Evolutionary conservation across 2,888 invertebrate genomes (phyloP).

Genomic region (Neoaliturus tenellus): DNA sequence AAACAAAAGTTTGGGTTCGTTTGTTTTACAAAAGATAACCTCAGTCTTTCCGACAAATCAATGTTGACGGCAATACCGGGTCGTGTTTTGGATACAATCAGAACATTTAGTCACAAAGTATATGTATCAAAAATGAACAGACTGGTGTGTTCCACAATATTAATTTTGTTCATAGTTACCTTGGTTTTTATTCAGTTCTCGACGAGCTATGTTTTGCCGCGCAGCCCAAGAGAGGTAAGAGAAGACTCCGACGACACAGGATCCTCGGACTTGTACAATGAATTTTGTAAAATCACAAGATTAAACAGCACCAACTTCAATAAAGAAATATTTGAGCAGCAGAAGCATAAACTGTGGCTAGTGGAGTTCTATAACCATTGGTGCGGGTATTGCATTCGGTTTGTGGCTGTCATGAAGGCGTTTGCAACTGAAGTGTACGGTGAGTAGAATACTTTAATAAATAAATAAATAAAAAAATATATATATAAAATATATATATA

Average conservation of each 20-base stretch:
- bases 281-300: constrained; percentile 79
- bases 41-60: not conserved
- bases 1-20: not conserved
- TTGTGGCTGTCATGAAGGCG: constrained; percentile 91
- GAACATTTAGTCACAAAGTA: too few species aligned
- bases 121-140: not conserved
- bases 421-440: constrained; percentile 80
- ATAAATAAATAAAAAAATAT: too few species aligned
- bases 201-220: not conserved
- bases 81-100: not conserved
- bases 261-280: constrained; percentile 79
- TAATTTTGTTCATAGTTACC: not conserved
- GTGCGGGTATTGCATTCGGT: constrained; percentile 96
- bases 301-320: constrained; percentile 83
- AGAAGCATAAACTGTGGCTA: constrained; percentile 76
- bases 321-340: constrained; percentile 76
- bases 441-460: constrained; percentile 67
- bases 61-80: not conserved
- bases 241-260: not conserved
- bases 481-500: too few species aligned
- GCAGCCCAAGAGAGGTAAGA: not conserved
- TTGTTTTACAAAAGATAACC: constrained; percentile 2
- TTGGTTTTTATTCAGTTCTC: not conserved
- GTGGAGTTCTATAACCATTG: constrained; percentile 97
- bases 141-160: not conserved